Conservation (phyloP, 2,113 vertebrate genomes). For the Amblyopsis rosae region DNA sequence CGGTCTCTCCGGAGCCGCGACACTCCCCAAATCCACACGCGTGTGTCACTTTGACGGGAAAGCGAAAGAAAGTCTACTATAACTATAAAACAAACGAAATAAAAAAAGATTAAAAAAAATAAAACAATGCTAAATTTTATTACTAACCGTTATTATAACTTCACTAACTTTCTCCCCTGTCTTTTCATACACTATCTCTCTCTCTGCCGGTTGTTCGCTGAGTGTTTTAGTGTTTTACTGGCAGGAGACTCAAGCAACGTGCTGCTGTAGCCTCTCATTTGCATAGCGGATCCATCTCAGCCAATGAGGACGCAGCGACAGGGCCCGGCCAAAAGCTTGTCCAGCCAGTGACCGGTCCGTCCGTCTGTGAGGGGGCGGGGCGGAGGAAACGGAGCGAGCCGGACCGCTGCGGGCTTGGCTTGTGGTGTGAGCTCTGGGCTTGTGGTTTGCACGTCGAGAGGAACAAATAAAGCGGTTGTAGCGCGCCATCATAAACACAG, state of each 20-base stretch:
- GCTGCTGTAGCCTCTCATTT: constrained; percentile 35
- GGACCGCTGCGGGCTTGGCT: too few relatives aligned
- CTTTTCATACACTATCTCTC: neutral
- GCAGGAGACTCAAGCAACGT: constrained; percentile 48
- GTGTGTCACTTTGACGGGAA: too few relatives aligned
- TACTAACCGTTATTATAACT: neutral
- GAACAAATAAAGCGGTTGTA: neutral
- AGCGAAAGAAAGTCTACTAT: neutral
- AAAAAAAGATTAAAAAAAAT: too few relatives aligned
- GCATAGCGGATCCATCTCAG: constrained; percentile 11
- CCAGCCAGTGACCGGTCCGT: constrained; percentile 63
- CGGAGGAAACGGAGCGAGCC: neutral
- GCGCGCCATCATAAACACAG: too few relatives aligned
- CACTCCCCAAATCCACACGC: too few relatives aligned
- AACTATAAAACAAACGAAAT: too few relatives aligned
- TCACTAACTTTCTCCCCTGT: neutral
- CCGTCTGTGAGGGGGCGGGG: constrained; percentile 44
- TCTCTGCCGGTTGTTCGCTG: constrained; percentile 18
- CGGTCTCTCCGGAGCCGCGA: too few relatives aligned
- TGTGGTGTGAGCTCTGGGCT: too few relatives aligned
- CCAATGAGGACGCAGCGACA: constrained; percentile 29
- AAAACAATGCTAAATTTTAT: too few relatives aligned
- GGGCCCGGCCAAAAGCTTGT: neutral
- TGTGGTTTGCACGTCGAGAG: neutral
- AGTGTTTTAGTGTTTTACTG: constrained; percentile 60